Evolutionary conservation across 2,113 vertebrate genomes (phyloP), one percentile per base, ranked within the genome.

Genomic region (Leptobrachium ailaonicum): DNA sequence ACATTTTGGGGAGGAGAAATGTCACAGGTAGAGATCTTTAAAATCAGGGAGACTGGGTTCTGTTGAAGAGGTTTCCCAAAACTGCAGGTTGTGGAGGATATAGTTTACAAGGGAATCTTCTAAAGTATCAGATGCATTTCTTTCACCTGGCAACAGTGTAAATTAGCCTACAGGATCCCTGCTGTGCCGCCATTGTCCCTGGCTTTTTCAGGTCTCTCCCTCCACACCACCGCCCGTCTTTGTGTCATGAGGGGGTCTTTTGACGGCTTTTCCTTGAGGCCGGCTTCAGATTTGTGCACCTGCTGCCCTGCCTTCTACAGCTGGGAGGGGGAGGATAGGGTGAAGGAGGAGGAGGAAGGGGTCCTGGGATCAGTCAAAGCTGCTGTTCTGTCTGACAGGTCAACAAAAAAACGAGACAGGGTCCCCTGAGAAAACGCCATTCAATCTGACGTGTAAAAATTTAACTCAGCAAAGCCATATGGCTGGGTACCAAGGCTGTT

Each of bases 351-450:
- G 63, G 79, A 80, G 71, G 79, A 74, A 71, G 79, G 79, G 79
- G 79, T 81, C 72, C 63, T 81, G 71, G 79, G 79, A 81, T 81
- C 79, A 81, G 79, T 81, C 79, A 81, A 66, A 81, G 79, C 79
- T 81, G 79, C 79, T 81, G 71, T 68, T 81, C 79, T 81, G 79
- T 81, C 79, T 81, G 79, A 81, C 79, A 81, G 79, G 79, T 81
- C 79, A 81, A 81, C 79, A 81, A 81, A 81, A 78, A 81, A 81
- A 80, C 53, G 71, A 75, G 79, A 81, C 63, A 73, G 54, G 79
- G 79, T 81, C 79, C 58, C 79, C 73, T 81, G 79, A 81, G 79
- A 81, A 81, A 81, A 72, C 42, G 41, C 78, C 79, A 75, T 81
- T 69, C 79, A 81, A 75, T 75, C 20, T 81, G 72, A 81, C 66